phyloP scores from a whole-genome alignment of 1,140 invertebrate genomes.

The Piezodorus guildinii region DNA sequence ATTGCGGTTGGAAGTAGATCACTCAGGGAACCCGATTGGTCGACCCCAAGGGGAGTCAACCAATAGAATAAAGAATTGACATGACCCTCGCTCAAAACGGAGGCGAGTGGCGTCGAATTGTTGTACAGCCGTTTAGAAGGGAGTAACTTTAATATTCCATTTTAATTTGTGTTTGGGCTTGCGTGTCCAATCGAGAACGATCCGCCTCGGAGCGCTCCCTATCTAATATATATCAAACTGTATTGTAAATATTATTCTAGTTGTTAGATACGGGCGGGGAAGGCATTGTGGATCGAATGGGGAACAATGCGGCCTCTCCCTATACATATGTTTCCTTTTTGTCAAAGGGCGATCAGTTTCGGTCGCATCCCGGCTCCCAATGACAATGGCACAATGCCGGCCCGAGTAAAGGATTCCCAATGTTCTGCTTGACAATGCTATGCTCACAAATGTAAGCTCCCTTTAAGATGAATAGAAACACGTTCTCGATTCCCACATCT shows the following conservation, averaged over 20 bases:
- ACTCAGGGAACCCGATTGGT: too few relatives aligned
- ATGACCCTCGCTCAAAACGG: too few relatives aligned
- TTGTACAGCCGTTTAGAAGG: neutral
- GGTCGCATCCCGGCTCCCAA: constrained; percentile 9
- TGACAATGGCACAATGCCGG: constrained; percentile 10
- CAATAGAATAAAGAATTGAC: too few relatives aligned
- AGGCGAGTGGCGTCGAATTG: too few relatives aligned
- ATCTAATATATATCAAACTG: constrained; percentile 21
- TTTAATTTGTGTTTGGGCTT: constrained; percentile 9
- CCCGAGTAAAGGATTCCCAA: constrained; percentile 17
- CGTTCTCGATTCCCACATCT: constrained; percentile 20
- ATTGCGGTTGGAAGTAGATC: too few relatives aligned
- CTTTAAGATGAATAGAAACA: constrained; percentile 14
- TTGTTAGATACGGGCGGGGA: constrained; percentile 13
- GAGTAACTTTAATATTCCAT: constrained; percentile 3
- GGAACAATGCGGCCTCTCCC: constrained; percentile 14
- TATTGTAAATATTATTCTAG: constrained; percentile 22
- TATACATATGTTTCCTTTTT: constrained; percentile 20
- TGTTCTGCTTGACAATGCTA: constrained; percentile 14
- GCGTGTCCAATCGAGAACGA: neutral
- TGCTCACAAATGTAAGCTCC: constrained; percentile 13
- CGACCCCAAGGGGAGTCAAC: too few relatives aligned
- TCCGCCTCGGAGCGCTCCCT: neutral
- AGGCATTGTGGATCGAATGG: constrained; percentile 1
- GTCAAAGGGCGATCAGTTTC: constrained; percentile 17